These are phyloP conservation scores for Chymomyza procnemis DNA, from an alignment of 2,888 invertebrate genomes.

Conservation along the genomic window DNA sequence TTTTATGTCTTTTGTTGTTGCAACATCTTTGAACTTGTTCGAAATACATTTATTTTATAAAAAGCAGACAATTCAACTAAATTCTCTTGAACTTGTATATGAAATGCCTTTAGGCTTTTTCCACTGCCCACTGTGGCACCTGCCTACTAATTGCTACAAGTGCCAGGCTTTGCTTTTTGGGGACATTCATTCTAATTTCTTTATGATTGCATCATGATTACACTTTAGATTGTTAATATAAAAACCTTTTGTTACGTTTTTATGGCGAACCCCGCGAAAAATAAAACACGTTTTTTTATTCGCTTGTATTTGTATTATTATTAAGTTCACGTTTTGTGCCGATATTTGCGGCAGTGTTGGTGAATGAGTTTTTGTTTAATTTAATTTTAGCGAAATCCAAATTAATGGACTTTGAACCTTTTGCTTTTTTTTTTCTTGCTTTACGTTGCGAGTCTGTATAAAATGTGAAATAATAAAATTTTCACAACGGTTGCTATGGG, in stretches of 20 bases:
- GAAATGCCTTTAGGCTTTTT: too few relatives aligned
- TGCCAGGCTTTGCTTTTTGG: slow-evolving; percentile 1
- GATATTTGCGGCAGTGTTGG: slow-evolving; percentile 15
- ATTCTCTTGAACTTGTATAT: too few relatives aligned
- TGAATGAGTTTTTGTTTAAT: slow-evolving; percentile 34
- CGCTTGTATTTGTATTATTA: slow-evolving; percentile 1
- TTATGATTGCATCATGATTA: slow-evolving; percentile 23
- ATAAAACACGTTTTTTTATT: not conserved
- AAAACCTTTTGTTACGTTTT: slow-evolving; percentile 25
- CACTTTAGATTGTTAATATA: slow-evolving; percentile 16
- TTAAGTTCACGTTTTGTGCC: slow-evolving; percentile 55
- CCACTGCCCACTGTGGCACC: too few relatives aligned
- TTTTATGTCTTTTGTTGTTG: too few relatives aligned
- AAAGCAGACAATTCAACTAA: too few relatives aligned
- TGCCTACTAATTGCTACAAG: slow-evolving; percentile 32
- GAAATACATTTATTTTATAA: too few relatives aligned
- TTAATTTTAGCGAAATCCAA: slow-evolving; percentile 66
- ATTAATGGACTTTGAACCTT: slow-evolving; percentile 60
- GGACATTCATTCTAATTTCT: slow-evolving; percentile 11
- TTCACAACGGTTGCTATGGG: slow-evolving; percentile 53
- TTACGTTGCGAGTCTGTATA: slow-evolving; percentile 41
- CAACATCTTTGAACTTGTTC: too few relatives aligned
- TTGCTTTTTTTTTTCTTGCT: slow-evolving; percentile 33
- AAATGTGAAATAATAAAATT: slow-evolving; percentile 33
- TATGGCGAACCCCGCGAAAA: slow-evolving; percentile 10